Conservation (phyloP, 2,113 vertebrate species). For the Hassar affinis region DNA sequence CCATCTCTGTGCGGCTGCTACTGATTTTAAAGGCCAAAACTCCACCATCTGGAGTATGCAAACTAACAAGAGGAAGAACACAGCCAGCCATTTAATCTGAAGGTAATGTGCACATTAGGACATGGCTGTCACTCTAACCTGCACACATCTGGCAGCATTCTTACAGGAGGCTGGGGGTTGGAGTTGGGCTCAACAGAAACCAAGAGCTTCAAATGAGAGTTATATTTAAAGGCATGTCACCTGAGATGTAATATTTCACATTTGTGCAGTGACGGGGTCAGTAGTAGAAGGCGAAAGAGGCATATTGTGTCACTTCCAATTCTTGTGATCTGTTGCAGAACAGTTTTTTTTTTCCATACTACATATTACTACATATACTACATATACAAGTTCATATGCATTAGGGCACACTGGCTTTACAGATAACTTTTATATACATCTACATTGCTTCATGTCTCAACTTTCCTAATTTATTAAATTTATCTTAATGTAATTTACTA, state of each 20-base stretch:
- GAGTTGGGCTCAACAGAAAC: conserved; percentile 1
- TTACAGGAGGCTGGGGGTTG: conserved; percentile 13
- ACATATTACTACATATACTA: too few relatives aligned
- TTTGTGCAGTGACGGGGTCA: conserved; percentile 12
- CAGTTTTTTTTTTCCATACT: neutral
- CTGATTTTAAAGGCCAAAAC: conserved; percentile 14
- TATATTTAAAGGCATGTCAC: conserved; percentile 34
- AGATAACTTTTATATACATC: neutral
- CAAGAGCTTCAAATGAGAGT: conserved; percentile 11
- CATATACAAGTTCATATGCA: neutral
- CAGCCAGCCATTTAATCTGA: neutral
- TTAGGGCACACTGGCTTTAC: neutral
- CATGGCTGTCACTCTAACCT: neutral
- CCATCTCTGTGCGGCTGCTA: neutral
- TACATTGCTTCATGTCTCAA: neutral
- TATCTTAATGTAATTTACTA: neutral
- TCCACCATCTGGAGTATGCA: neutral
- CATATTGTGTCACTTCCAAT: conserved; percentile 31
- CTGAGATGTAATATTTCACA: conserved; percentile 44
- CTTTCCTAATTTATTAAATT: neutral
- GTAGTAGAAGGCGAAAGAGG: neutral
- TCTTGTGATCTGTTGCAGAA: conserved; percentile 28
- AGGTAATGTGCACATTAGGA: neutral
- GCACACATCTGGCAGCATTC: conserved; percentile 32
- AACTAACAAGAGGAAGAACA: neutral